Evolutionary conservation across 35 echinoderm and acorn worm species (phyloP).

Genomic region (Antedon bifida): DNA sequence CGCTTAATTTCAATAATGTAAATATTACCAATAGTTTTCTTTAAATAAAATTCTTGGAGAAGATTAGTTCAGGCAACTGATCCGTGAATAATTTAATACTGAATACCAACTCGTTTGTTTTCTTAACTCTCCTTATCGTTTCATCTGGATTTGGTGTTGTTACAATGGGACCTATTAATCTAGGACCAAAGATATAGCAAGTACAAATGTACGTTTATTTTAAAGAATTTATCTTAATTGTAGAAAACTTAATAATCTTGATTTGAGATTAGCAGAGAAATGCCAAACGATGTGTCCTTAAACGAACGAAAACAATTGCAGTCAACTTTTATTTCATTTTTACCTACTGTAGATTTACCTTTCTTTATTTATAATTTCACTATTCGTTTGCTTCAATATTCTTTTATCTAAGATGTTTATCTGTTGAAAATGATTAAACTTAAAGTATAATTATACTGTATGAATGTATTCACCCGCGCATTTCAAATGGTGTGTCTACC

Average conservation of each 20-base stretch:
- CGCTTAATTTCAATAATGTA: neutral
- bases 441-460: too few relatives aligned
- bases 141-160: neutral
- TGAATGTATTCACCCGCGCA: too few relatives aligned
- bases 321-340: too few relatives aligned
- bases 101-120: neutral
- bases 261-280: too few relatives aligned
- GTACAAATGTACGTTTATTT: neutral
- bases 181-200: neutral
- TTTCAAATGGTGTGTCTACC: too few relatives aligned
- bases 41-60: neutral
- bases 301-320: too few relatives aligned
- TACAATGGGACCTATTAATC: neutral
- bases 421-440: too few relatives aligned
- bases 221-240: neutral
- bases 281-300: too few relatives aligned
- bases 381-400: too few relatives aligned
- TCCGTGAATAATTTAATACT: neutral
- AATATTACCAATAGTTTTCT: neutral
- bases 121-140: neutral
- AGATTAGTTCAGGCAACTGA: neutral
- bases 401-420: too few relatives aligned
- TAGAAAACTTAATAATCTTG: neutral
- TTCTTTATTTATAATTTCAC: too few relatives aligned
- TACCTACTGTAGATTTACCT: too few relatives aligned